These are phyloP conservation scores for Drosophila bocqueti DNA, from an alignment of 1,140 invertebrate genomes.

Conservation along the genomic window DNA sequence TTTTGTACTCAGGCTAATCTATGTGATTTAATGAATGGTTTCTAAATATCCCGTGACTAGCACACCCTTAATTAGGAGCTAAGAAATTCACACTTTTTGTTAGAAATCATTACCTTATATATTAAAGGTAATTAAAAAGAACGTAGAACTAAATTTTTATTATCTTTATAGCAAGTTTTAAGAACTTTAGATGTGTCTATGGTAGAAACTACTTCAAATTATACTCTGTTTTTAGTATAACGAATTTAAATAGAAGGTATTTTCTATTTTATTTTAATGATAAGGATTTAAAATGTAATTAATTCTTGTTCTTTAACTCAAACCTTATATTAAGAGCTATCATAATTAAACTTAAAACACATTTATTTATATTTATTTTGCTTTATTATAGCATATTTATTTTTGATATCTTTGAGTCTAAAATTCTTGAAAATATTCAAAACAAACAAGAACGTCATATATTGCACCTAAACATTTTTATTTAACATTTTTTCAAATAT, in stretches of 20 bases:
- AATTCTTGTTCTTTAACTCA: neutral
- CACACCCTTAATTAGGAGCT: neutral
- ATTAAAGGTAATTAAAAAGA: neutral
- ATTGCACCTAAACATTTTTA: neutral
- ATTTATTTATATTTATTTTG: neutral
- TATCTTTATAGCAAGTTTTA: neutral
- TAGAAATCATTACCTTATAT: neutral
- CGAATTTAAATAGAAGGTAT: neutral
- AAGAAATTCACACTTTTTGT: neutral
- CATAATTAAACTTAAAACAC: neutral
- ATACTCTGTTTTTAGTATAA: neutral
- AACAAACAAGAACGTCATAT: neutral
- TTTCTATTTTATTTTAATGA: neutral
- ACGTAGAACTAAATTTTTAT: neutral
- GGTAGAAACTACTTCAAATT: neutral
- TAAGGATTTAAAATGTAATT: too few species aligned
- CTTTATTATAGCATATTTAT: neutral
- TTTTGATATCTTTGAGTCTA: neutral
- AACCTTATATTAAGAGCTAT: neutral
- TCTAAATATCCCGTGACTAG: conserved; percentile 6
- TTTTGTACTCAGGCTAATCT: conserved; percentile 19
- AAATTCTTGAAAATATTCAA: neutral
- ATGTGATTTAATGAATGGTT: conserved; percentile 18
- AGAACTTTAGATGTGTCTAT: too few species aligned
- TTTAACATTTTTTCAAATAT: neutral